Evolutionary conservation across 2,113 vertebrate species (phyloP).

Genomic region (Pseudonaja textilis): DNA sequence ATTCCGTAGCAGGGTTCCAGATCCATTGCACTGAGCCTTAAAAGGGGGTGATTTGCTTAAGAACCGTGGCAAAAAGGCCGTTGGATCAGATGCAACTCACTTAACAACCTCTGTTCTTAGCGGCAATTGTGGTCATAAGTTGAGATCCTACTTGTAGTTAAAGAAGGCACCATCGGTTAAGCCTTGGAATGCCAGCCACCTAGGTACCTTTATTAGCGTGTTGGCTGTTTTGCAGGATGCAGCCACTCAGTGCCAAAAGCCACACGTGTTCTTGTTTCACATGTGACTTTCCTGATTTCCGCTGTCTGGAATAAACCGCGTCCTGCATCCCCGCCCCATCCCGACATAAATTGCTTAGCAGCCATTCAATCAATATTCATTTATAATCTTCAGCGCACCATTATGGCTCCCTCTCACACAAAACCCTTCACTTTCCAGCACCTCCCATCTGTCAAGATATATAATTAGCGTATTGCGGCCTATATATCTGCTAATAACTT

Average conservation of each 20-base stretch:
- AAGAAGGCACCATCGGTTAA: not conserved
- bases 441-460: constrained; percentile 57
- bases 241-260: not conserved
- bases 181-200: not conserved
- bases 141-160: not conserved
- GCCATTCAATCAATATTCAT: constrained; percentile 59
- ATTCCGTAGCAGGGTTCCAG: not conserved
- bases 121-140: not conserved
- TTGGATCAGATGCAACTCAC: not conserved
- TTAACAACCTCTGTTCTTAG: not conserved
- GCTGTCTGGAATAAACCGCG: constrained; percentile 9
- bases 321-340: not conserved
- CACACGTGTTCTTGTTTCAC: not conserved
- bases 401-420: constrained; percentile 42
- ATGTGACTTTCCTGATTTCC: not conserved
- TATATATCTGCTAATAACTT: constrained; percentile 67
- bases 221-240: not conserved
- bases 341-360: constrained; percentile 37
- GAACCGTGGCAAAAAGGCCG: not conserved
- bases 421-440: constrained; percentile 52
- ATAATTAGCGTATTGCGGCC: constrained; percentile 67
- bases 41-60: not conserved
- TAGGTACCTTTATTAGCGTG: not conserved
- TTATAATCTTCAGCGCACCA: constrained; percentile 55
- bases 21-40: not conserved